phyloP scores from a whole-genome alignment of 2,797 vertebrate species.

The Sylvilagus floridanus region DNA sequence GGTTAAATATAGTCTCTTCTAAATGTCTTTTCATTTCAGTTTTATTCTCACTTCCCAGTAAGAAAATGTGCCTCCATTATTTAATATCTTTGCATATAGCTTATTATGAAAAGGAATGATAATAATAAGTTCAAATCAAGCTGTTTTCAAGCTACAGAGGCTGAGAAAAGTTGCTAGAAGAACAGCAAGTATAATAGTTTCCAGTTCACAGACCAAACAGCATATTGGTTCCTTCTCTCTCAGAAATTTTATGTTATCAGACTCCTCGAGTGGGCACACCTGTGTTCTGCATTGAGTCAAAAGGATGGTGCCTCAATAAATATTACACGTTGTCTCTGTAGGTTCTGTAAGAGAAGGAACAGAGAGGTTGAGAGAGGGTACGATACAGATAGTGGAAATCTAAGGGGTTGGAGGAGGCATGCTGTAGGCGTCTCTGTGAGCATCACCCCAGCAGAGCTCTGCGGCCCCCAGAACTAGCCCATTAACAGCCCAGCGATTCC shows the following conservation, averaged over 20 bases:
- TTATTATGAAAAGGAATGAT: slow-evolving; percentile 79
- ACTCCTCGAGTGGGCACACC: slow-evolving; percentile 56
- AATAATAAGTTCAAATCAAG: slow-evolving; percentile 71
- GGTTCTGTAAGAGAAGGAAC: background rate
- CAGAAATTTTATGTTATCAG: slow-evolving; percentile 73
- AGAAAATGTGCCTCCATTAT: slow-evolving; percentile 74
- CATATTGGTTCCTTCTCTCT: slow-evolving; percentile 65
- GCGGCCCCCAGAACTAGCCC: background rate
- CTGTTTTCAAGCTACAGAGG: slow-evolving; percentile 70
- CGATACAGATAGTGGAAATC: background rate
- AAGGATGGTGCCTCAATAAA: slow-evolving; percentile 62
- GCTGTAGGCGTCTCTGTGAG: background rate
- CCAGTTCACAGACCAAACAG: slow-evolving; percentile 68
- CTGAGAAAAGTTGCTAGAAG: slow-evolving; percentile 69
- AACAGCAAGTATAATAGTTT: slow-evolving; percentile 73
- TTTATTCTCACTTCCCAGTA: slow-evolving; percentile 79
- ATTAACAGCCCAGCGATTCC: background rate
- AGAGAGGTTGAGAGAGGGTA: background rate
- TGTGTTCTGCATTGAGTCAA: slow-evolving; percentile 77
- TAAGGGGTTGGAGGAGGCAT: background rate
- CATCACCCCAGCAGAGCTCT: background rate
- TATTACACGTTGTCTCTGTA: slow-evolving; percentile 37
- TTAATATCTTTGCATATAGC: slow-evolving; percentile 77
- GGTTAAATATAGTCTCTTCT: slow-evolving; percentile 74
- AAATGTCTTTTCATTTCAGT: slow-evolving; percentile 72